A percentile compares a stretch with the other conserved stretches of the same genome.
These are phyloP conservation scores for Epinotia ramella DNA, from an alignment of 2,888 invertebrate species.

Conservation along the genomic window DNA sequence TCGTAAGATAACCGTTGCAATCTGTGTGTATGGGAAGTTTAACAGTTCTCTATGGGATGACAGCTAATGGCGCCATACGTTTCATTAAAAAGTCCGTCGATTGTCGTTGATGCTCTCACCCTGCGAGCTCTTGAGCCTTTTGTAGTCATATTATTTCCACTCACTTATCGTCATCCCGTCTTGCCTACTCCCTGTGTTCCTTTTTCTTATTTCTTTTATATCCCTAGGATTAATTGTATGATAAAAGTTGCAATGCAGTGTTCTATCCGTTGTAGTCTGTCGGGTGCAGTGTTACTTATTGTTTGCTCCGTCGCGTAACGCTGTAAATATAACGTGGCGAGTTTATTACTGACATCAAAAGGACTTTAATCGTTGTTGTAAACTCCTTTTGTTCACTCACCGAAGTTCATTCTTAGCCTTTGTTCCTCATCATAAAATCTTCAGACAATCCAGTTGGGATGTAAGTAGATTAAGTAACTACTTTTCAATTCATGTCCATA, in stretches of 20 bases:
- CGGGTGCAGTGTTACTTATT: constrained; percentile 15
- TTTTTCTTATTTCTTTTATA: not conserved
- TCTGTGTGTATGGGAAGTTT: not conserved
- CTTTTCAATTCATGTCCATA: too few species aligned
- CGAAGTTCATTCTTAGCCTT: not conserved
- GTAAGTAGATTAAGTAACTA: too few species aligned
- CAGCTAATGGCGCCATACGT: not conserved
- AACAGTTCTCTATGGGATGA: not conserved
- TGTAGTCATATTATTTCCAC: not conserved
- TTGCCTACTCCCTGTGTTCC: not conserved
- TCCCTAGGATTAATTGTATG: too few species aligned
- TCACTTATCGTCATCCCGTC: not conserved
- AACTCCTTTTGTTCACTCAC: constrained; percentile 6
- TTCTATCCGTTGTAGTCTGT: not conserved
- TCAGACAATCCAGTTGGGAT: not conserved
- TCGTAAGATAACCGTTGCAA: not conserved
- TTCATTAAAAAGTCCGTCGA: not conserved
- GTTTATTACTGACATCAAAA: constrained; percentile 13
- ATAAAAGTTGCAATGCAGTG: not conserved
- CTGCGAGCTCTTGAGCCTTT: not conserved
- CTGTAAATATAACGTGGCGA: constrained; percentile 11
- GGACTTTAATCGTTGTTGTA: constrained; percentile 17
- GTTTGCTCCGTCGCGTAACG: constrained; percentile 16
- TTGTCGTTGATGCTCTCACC: not conserved
- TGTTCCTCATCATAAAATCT: not conserved